Evolutionary conservation across 2,888 invertebrate genomes (phyloP), one percentile per base, ranked within the genome.

Genomic region (Acheta domesticus): DNA sequence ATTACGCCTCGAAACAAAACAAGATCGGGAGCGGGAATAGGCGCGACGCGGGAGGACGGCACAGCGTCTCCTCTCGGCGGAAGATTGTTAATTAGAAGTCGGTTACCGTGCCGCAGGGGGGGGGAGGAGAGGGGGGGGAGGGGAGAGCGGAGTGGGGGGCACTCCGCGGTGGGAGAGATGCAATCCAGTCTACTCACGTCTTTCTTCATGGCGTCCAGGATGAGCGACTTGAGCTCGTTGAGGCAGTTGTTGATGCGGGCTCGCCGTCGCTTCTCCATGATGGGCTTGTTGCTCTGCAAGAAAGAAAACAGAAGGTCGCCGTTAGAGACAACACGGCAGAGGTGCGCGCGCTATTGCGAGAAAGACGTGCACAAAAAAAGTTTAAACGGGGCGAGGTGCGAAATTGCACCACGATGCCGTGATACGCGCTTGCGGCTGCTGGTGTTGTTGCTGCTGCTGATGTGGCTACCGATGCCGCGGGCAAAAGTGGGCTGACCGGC

Each of bases 201-300:
- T 92, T 96, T 96, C 86, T 96, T 96, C 93, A 96, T 94, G 19
- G 96, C 96, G 85, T 97, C 96, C 85, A 97, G 88, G 36, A 76
- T 76, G 16, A 76, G 49, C 21, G 76, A 48, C 49, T 76, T 76
- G 81, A 97, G 90, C 86, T 97, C 96, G 84, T 96, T 95, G 50
- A 97, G 89, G 85, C 96, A 96, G 85, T 96, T 94, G 88, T 97
- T 97, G 86, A 97, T 97, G 84, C 97, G 91, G 73, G 97, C 97
- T 82, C 97, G 90, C 83, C 97, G 90, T 83, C 95, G 89, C 88
- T 97, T 97, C 87, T 97, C 97, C 97, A 97, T 97, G 81, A 97
- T 96, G 23, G 97, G 97, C 87, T 97, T 97, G 87, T 96, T 96
- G 83, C 94, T 96, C 96, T 96, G 91, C 88, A 89, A 88, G 83